Base-by-base conservation (phyloP, 2,113 vertebrate species). In the Centrocercus urophasianus region DNA sequence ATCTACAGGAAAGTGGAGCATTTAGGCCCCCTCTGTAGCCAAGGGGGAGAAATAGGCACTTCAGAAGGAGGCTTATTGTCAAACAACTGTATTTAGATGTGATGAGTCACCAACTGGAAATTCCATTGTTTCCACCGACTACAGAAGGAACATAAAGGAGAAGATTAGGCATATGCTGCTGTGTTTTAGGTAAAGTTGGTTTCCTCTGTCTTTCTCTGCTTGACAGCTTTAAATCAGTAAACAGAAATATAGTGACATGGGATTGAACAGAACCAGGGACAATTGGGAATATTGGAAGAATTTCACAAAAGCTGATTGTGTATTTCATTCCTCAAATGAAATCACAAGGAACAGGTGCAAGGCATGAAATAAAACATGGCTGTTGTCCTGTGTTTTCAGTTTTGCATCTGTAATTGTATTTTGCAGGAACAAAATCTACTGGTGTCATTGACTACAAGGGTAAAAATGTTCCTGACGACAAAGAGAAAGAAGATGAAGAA, bases 391-490 rank as follows among this genome's bases (percentile, higher is more conserved):
- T 63, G 20, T 73, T 59, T 43, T 91, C 28, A 79, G 19, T 90
- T 72, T 32, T 90, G 8, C 32, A 27, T 36, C 59, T 9, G 1
- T 88, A 80, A 65, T 24, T 83, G 32, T 89, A 42, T 93, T 95
- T 80, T 81, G 19, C 95, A 99, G 98, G 98, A 75, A 98, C 97
- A 81, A 98, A 97, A 66, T 86, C 95, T 54, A 76, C 93, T 3
- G 96, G 92, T 70, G 42, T 94, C 2, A 2, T 79, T 15, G 97
- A 98, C 63, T 90, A 97, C 45, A 93, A 84, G 78, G 40, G 92
- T 66, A 96, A 94, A 93, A 98, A 97, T 3, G 10, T 84, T 45
- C 95, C 96, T 42, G 94, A 94, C 72, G 83, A 96, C 18, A 94
- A 95, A 57, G 91, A 95, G 34, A 83, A 89, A 12, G 95, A 89